Evolutionary conservation across 2,888 invertebrate genomes (phyloP), one percentile per base, ranked within the genome.

Genomic region (Philaethria dido): DNA sequence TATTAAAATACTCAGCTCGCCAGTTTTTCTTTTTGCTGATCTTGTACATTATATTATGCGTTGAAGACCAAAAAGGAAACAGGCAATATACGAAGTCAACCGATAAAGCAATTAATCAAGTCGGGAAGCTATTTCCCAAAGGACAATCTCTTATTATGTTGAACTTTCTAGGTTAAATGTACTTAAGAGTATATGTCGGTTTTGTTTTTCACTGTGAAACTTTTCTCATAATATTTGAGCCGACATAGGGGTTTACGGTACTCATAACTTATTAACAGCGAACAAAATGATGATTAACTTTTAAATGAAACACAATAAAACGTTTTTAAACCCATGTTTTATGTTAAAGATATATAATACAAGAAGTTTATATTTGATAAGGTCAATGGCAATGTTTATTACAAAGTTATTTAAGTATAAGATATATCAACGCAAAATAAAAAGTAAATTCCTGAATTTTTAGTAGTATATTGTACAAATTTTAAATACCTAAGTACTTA

Each of bases 21-120:
- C 20, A n/a, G 36, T 6, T n/a, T 20, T 57, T 4, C 1, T 39
- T 57, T 55, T 22, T 33, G 13, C 2, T 55, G 13, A 13, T 14
- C 1, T 13, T 42, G n/a, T 20, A 42, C 50, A 29, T n/a, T 52
- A 16, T 29, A 16, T 39, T n/a, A 22, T n/a, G 14, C 11, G 4
- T 57, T 42, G 39, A 57, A 22, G 39, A 57, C 8, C n/a, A 42
- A 22, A 42, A 4, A 55, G n/a, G 20, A 39, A 57, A 42, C 22
- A 42, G 4, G 36, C 42, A 22, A 39, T 59, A 39, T 47, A 55
- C 54, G 57, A 64, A 69, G 57, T 62, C 36, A 39, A 25, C 52
- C 62, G 45, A 57, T 61, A 69, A 69, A 61, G 69, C 59, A 64
- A 66, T 69, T 64, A 69, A 69, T 69, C 66, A 66, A 69, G 63